These are phyloP conservation scores for Tokudaia tokunoshimensis DNA, from an alignment of 2,797 vertebrate species.

Conservation along the genomic window DNA sequence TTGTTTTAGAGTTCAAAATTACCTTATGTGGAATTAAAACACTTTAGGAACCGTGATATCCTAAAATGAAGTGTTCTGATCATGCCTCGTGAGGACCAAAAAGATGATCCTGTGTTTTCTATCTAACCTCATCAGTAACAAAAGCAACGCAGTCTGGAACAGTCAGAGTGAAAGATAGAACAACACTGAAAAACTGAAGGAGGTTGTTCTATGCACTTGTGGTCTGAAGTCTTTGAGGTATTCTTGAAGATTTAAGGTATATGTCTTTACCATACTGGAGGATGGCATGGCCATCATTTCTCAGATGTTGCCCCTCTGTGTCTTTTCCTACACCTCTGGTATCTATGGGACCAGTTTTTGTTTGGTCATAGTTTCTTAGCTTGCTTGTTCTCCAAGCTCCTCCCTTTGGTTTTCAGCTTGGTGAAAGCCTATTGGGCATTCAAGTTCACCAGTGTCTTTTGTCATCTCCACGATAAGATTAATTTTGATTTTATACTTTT, in stretches of 20 bases:
- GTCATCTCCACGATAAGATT: not conserved
- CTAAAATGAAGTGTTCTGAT: not conserved
- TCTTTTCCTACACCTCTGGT: not conserved
- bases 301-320: not conserved
- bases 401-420: not conserved
- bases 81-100: not conserved
- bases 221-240: not conserved
- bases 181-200: not conserved
- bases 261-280: not conserved
- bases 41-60: not conserved
- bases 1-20: constrained; percentile 39
- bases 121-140: not conserved
- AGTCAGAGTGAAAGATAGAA: not conserved
- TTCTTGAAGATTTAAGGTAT: not conserved
- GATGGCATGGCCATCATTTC: not conserved
- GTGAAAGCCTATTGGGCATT: not conserved
- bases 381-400: not conserved
- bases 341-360: not conserved
- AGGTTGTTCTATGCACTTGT: not conserved
- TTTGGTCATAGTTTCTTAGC: not conserved
- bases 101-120: not conserved
- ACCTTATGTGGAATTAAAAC: constrained; percentile 62
- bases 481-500: not conserved
- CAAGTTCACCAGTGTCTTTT: not conserved
- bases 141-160: not conserved